Evolutionary conservation across 2,797 vertebrate species (phyloP), one percentile per base, ranked within the genome.

Genomic region (Lepus oiostolus): DNA sequence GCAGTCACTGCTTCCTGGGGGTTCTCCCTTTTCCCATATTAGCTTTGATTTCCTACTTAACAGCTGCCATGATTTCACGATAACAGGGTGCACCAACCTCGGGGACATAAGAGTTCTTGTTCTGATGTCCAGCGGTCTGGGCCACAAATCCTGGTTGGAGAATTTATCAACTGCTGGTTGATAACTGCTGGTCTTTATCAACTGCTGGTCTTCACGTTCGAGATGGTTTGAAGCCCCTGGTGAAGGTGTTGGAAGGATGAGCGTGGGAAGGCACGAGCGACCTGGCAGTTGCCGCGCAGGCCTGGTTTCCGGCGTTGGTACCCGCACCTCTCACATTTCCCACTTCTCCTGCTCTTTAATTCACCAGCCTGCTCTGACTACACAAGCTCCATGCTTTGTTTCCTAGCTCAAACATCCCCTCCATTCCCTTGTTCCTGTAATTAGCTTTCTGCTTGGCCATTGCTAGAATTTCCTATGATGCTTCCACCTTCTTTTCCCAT

Each of bases 271-370:
- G 0, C 3, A 26, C 6, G n/a, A 22, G 38, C 10, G 21, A 22
- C 12, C 16, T 24, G 19, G 17, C 62, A 28, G 4, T 4, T 65
- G 30, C 9, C 12, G 4, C 52, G 1, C 0, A 9, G 1, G 13
- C 3, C 9, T 24, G 32, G 2, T 50, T 42, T n/a, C 8, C 35
- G 21, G 10, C 6, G 1, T 16, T 68, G 28, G 11, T 38, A 60
- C 32, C 32, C 14, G 38, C 4, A 7, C 19, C 14, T 0, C 2
- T 5, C 1, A 16, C 50, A 7, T 54, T 21, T 85, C 26, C 10
- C 7, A 3, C 1, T 7, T 3, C 14, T 5, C 1, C 8, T 10
- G 32, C 4, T 42, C 2, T 32, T 7, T 60, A 11, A 30, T 80
- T 67, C 11, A 1, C 26, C 19, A 4, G 0, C 24, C 24, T 38